Base-by-base conservation (phyloP, 2,888 invertebrate species). In the Platycheirus rosarum region DNA sequence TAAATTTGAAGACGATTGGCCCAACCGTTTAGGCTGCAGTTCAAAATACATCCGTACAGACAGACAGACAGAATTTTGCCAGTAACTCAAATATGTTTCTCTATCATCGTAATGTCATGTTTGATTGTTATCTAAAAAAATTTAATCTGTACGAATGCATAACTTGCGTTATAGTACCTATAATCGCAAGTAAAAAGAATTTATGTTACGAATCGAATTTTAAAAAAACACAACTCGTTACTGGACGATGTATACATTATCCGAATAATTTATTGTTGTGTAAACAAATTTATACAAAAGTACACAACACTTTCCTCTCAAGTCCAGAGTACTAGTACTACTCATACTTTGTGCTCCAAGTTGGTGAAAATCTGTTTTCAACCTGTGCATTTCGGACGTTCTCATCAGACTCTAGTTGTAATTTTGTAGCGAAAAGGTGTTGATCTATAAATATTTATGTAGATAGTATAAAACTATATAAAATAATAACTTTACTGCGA, bases 241-340 rank as follows among this genome's bases (percentile, higher is more conserved):
- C 49, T 70, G 46, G 46, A 51, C 26, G 35, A 42, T 79, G 82
- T 82, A 68, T 71, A 82, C 71, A 77, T 71, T 71, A 57, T 66
- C 48, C 26, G 75, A 57, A 65, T 82, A 86, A 86, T 85, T 86
- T 86, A 85, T 84, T 85, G 84, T 82, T 84, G 70, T 71, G 63
- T 85, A 86, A 86, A 86, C 85, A 86, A 86, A 85, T 71, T 71
- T 18, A 42, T 76, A 70, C 48, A 55, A 76, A 66, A 62, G 66
- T 66, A 77, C 70, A 82, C 66, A 66, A 44, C 42, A 73, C 55
- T 48, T 77, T 49, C 23, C 49, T 55, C 74, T 74, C 26, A 60
- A 49, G 23, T 51, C 55, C 55, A 55, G 18, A n/a, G n/a, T n/a
- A n/a, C n/a, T n/a, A n/a, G n/a, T n/a, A n/a, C n/a, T 14, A 13